Evolutionary conservation across 1,140 invertebrate genomes (phyloP).

Genomic region (Caenorhabditis tropicalis): DNA sequence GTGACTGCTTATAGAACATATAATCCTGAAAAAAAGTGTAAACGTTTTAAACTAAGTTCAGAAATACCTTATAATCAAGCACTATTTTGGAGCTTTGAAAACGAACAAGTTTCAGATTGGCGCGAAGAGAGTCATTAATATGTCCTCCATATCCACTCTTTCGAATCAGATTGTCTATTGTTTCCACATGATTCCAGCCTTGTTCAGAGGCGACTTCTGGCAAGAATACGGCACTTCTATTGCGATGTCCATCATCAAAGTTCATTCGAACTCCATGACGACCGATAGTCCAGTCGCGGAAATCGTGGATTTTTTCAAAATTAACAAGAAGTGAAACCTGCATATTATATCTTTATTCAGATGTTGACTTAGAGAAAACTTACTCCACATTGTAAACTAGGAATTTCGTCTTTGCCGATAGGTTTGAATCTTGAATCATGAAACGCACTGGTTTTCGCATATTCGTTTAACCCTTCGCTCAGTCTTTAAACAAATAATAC

Average conservation of each 20-base stretch:
- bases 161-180: conserved; percentile 92
- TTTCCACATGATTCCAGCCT: conserved; percentile 96
- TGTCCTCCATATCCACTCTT: conserved; percentile 93
- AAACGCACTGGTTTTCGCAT: conserved; percentile 83
- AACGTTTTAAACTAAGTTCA: neutral
- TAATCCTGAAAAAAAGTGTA: conserved; percentile 11
- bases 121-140: conserved; percentile 86
- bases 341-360: conserved; percentile 8
- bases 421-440: conserved; percentile 96
- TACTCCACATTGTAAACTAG: conserved; percentile 89
- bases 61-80: conserved; percentile 80
- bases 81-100: conserved; percentile 89
- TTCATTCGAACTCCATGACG: conserved; percentile 97
- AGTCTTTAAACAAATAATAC: conserved; percentile 60
- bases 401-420: conserved; percentile 90
- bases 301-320: conserved; percentile 93
- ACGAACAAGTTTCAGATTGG: conserved; percentile 88
- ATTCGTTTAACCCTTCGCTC: conserved; percentile 75
- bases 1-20: neutral
- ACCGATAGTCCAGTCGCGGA: conserved; percentile 95
- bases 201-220: conserved; percentile 96
- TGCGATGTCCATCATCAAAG: conserved; percentile 83
- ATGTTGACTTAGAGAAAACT: conserved; percentile 74
- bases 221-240: conserved; percentile 94
- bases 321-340: conserved; percentile 80